Evolutionary conservation across 2,888 invertebrate genomes (phyloP).

Genomic region (Andrena haemorrhoa): DNA sequence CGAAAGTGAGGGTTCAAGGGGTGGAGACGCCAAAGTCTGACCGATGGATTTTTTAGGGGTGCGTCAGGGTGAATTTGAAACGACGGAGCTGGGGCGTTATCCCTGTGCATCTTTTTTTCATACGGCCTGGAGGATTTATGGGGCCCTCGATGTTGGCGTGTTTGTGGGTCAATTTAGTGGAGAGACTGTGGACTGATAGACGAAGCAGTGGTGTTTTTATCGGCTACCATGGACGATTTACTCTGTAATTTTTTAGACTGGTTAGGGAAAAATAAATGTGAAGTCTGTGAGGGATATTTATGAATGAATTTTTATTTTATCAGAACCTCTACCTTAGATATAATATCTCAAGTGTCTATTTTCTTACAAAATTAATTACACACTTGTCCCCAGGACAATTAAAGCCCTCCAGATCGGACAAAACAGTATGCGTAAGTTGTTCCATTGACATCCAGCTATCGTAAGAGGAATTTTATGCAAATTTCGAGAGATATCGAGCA

Average conservation of each 20-base stretch:
- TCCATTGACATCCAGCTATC: neutral
- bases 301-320: neutral
- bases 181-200: neutral
- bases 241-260: neutral
- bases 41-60: conserved; percentile 10
- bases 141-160: neutral
- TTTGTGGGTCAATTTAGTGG: conserved; percentile 1
- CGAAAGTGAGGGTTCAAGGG: conserved; percentile 17
- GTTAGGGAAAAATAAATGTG: neutral
- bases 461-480: neutral
- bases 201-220: neutral
- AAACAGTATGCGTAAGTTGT: neutral
- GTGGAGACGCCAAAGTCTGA: neutral
- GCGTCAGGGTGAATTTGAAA: conserved; percentile 47
- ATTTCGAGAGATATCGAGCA: neutral
- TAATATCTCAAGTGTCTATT: neutral
- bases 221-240: neutral
- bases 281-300: neutral
- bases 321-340: too few species aligned
- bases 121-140: conserved; percentile 31
- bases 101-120: conserved; percentile 53
- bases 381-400: neutral
- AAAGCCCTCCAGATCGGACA: neutral
- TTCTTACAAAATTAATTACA: neutral
- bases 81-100: conserved; percentile 31